A percentile compares a stretch with the other conserved stretches of the same genome.
Conservation (phyloP, 2,888 invertebrate genomes). For the Odontomyia ornata region DNA sequence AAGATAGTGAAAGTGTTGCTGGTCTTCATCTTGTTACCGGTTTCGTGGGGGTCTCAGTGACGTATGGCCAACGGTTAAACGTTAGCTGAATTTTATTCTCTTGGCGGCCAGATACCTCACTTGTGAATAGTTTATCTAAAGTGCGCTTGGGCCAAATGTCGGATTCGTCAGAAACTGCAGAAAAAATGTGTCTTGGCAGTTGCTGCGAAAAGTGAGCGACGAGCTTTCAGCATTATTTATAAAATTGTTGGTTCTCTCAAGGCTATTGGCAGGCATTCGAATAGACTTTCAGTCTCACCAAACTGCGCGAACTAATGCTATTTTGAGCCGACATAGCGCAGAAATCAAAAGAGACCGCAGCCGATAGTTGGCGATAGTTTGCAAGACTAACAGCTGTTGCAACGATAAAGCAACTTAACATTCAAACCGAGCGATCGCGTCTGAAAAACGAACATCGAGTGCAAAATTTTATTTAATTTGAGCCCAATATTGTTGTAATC, state of each 20-base stretch:
- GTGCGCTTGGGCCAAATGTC: background rate
- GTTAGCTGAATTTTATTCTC: background rate
- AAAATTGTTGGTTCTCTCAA: constrained; percentile 32
- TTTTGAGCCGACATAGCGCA: constrained; percentile 25
- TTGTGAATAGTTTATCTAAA: background rate
- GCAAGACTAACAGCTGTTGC: background rate
- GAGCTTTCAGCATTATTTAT: constrained; percentile 14
- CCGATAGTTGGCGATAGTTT: constrained; percentile 19
- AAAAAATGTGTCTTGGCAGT: background rate
- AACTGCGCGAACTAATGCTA: constrained; percentile 24
- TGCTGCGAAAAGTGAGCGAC: constrained; percentile 34
- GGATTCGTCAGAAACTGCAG: background rate
- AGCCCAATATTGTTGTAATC: background rate
- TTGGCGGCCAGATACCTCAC: background rate
- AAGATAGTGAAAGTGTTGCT: constrained; percentile 43
- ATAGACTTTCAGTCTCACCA: constrained; percentile 33
- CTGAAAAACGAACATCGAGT: too few relatives aligned
- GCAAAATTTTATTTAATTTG: background rate
- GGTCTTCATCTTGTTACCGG: constrained; percentile 35
- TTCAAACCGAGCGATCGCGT: background rate
- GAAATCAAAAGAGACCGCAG: constrained; percentile 30
- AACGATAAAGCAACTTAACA: background rate
- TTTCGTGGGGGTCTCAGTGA: constrained; percentile 18
- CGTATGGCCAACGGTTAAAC: background rate
- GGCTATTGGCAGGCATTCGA: constrained; percentile 39